These are phyloP conservation scores for Sminthurides aquaticus DNA, from an alignment of 2,888 invertebrate genomes.

Conservation along the genomic window DNA sequence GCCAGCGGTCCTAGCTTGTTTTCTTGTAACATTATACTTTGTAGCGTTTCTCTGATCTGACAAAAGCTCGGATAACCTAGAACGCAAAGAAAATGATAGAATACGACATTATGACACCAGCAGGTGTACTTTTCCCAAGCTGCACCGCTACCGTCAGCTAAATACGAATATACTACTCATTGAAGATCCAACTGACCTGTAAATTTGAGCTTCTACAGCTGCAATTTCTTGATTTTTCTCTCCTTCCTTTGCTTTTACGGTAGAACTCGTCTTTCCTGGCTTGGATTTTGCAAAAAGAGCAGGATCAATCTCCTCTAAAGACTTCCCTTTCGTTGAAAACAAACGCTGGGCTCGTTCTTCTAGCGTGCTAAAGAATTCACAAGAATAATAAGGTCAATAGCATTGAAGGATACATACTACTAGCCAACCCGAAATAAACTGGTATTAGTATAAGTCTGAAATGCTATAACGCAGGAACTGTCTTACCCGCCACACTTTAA, in stretches of 20 bases:
- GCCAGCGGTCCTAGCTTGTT: slow-evolving; percentile 91
- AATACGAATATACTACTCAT: neutral
- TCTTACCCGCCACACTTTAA: slow-evolving; percentile 91
- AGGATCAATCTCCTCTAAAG: slow-evolving; percentile 79
- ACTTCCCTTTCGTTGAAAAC: slow-evolving; percentile 84
- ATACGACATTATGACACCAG: too few species aligned
- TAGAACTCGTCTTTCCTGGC: slow-evolving; percentile 55
- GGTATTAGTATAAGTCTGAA: too few species aligned
- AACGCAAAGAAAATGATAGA: slow-evolving; percentile 26
- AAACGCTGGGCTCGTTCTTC: slow-evolving; percentile 95
- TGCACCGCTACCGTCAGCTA: neutral
- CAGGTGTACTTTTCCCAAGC: too few species aligned
- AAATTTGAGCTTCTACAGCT: slow-evolving; percentile 79
- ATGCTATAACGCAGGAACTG: too few species aligned
- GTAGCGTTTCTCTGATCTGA: slow-evolving; percentile 80
- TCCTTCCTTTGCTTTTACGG: slow-evolving; percentile 53
- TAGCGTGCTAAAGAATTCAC: slow-evolving; percentile 63
- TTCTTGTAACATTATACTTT: slow-evolving; percentile 95
- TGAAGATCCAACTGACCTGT: slow-evolving; percentile 53
- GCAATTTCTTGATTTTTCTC: slow-evolving; percentile 78
- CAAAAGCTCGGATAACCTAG: slow-evolving; percentile 70
- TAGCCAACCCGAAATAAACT: neutral
- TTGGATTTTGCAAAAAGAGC: slow-evolving; percentile 84
- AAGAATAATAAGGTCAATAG: slow-evolving; percentile 21
- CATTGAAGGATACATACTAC: neutral